Base-by-base conservation (phyloP, 2,113 vertebrate species). In the Haemorhous mexicanus region DNA sequence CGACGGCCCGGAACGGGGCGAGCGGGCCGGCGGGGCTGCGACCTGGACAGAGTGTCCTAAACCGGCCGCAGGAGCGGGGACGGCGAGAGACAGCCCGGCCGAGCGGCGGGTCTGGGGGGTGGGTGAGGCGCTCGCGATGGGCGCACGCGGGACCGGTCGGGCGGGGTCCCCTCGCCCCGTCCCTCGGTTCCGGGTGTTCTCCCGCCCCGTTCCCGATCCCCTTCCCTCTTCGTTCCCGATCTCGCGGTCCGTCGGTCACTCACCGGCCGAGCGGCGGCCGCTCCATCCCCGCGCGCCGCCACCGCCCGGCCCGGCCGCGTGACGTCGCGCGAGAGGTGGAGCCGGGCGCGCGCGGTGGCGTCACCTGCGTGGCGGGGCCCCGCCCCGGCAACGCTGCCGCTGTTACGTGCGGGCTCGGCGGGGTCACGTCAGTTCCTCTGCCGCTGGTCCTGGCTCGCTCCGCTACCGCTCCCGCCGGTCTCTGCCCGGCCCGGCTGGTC, bases 381-480 rank as follows among this genome's bases (percentile, higher is more conserved):
- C 16, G n/a, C 41, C 27, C 23, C 15, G 7, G 16, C 5, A 3
- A 3, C 7, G 7, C 22, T 22, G 9, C 49, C 7, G 16, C 6
- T 26, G 47, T 27, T 11, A 22, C 33, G 47, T 37, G 39, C 3
- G 11, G 16, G 16, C 9, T 4, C 68, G 27, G 67, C 6, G 46
- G 37, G 7, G 12, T 0, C 10, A 13, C 1, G 1, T 3, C 11
- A 1, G 9, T 1, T 20, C 27, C 13, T 9, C 1, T 21, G 49
- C 26, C 26, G 24, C 49, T 27, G 8, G 3, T 27, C 28, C 16
- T 16, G 50, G 9, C 27, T 11, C 13, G 23, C 13, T 13, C 22
- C 47, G 12, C 6, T 4, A n/a, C n/a, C 13, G 10, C 1, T 28
- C 32, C 39, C 20, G 15, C 4, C 7, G 16, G 5, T 27, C 18